These are phyloP conservation scores for Venturia canescens DNA, from an alignment of 1,140 invertebrate genomes.

Conservation along the genomic window DNA sequence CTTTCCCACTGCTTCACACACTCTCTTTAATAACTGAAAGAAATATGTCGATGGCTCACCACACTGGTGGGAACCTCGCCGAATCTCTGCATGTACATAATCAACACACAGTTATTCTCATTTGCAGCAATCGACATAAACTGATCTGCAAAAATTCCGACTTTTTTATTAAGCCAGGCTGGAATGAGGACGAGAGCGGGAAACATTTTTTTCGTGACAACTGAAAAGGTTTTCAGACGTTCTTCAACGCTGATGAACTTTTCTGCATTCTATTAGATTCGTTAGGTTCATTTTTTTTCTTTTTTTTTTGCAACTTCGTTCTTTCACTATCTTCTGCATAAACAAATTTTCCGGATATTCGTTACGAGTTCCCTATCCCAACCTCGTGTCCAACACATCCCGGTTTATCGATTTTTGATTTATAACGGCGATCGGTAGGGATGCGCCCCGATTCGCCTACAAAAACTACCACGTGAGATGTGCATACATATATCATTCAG, in stretches of 20 bases:
- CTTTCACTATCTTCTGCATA: conserved; percentile 17
- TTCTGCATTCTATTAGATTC: too few relatives aligned
- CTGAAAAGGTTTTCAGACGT: too few relatives aligned
- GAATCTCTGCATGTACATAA: too few relatives aligned
- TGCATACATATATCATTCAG: too few relatives aligned
- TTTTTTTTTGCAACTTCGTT: conserved; percentile 4
- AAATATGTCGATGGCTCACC: not conserved
- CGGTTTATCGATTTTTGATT: conserved; percentile 36
- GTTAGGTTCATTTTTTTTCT: not conserved
- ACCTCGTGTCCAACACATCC: not conserved
- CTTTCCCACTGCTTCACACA: conserved; percentile 23
- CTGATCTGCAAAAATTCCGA: too few relatives aligned
- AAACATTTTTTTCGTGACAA: too few relatives aligned
- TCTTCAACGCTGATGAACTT: too few relatives aligned
- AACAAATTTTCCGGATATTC: conserved; percentile 21
- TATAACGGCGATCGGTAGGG: not conserved
- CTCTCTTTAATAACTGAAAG: conserved; percentile 27
- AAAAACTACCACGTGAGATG: conserved; percentile 1
- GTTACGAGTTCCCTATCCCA: not conserved
- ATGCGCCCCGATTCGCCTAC: not conserved
- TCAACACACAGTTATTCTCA: too few relatives aligned
- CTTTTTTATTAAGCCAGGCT: too few relatives aligned
- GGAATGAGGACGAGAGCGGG: too few relatives aligned
- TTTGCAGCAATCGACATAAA: too few relatives aligned
- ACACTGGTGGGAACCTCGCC: not conserved